phyloP scores from a whole-genome alignment of 2,797 vertebrate species.

The Hemitrygon akajei region DNA sequence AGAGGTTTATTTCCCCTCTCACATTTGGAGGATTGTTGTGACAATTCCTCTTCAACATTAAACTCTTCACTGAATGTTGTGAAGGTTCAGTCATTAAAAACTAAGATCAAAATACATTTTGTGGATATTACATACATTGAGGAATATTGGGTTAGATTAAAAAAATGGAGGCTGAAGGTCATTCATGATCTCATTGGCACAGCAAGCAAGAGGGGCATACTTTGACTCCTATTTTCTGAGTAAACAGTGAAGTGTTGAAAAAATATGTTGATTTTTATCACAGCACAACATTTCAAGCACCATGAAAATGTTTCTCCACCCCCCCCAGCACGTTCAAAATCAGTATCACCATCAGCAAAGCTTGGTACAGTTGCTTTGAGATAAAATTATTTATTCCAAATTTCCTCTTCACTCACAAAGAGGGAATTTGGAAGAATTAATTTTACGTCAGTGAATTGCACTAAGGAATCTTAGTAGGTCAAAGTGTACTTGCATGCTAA shows the following conservation, averaged over 20 bases:
- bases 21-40: neutral
- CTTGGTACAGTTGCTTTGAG: neutral
- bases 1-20: no score
- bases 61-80: neutral
- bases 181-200: no score
- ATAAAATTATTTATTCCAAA: neutral
- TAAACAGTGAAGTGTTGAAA: no score
- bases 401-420: neutral
- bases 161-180: no score
- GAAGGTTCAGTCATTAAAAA: no score
- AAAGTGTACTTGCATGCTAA: neutral
- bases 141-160: no score
- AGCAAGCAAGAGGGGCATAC: no score
- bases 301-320: neutral
- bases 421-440: no score
- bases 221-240: no score
- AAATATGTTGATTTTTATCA: neutral
- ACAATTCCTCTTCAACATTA: neutral
- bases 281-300: neutral
- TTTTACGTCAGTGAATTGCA: no score
- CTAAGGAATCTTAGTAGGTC: neutral
- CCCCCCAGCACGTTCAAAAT: neutral
- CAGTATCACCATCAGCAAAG: neutral
- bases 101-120: no score
- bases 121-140: no score